Evolutionary conservation across 2,113 vertebrate genomes (phyloP).

Genomic region (Amazona vittata): DNA sequence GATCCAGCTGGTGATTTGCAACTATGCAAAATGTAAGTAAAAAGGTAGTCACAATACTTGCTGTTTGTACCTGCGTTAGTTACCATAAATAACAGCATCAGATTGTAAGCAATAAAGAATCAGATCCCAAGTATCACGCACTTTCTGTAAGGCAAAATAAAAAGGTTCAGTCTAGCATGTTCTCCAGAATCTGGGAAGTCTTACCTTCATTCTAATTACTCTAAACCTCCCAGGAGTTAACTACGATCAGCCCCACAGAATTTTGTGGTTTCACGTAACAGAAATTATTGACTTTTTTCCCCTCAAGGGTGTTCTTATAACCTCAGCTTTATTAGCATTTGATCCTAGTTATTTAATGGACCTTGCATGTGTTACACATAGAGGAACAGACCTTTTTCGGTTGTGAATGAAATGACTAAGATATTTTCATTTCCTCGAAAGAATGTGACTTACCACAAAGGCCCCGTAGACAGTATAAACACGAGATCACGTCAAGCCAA

Average conservation of each 20-base stretch:
- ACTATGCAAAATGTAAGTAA: not conserved
- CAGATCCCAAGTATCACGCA: not conserved
- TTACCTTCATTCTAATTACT: not conserved
- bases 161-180: not conserved
- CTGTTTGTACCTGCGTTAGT: not conserved
- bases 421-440: too few relatives aligned
- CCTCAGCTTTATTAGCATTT: not conserved
- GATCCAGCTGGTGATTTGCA: not conserved
- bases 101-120: not conserved
- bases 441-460: not conserved
- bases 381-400: not conserved
- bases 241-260: not conserved
- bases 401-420: too few relatives aligned
- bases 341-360: slow-evolving; percentile 4
- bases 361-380: not conserved
- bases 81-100: not conserved
- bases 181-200: not conserved
- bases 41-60: not conserved
- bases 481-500: not conserved
- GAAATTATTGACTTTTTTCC: not conserved
- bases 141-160: not conserved
- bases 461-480: not conserved
- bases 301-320: not conserved
- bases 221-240: not conserved
- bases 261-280: not conserved